A percentile compares a stretch with the other conserved stretches of the same genome.
These are phyloP conservation scores for Delphinus delphis DNA, from an alignment of 2,113 vertebrate genomes.

Conservation along the genomic window DNA sequence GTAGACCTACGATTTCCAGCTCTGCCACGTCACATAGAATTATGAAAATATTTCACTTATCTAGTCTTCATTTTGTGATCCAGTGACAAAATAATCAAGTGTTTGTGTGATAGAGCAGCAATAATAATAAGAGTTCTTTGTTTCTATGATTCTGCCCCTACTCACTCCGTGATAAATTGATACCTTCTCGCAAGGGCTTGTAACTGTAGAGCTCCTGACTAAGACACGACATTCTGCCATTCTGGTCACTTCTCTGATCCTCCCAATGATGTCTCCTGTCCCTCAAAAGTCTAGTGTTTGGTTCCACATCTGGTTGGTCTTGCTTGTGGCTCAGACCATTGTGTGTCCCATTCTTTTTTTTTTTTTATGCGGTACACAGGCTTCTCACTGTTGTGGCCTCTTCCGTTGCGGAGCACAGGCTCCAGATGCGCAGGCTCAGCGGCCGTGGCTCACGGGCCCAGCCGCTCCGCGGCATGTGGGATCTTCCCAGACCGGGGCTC, in stretches of 20 bases:
- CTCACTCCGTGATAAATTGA: background rate
- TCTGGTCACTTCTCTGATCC: background rate
- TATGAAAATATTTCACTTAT: background rate
- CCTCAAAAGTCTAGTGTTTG: background rate
- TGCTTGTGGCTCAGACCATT: background rate
- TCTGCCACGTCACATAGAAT: background rate
- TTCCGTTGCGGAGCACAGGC: too few relatives aligned
- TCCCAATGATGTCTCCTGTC: background rate
- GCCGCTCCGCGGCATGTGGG: too few relatives aligned
- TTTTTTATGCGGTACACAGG: too few relatives aligned
- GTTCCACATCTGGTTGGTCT: background rate
- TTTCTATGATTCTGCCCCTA: background rate
- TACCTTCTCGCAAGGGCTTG: background rate
- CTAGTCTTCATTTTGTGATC: background rate
- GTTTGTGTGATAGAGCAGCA: background rate
- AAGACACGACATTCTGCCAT: background rate
- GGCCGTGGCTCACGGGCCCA: too few relatives aligned
- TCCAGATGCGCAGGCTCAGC: too few relatives aligned
- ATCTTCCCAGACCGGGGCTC: too few relatives aligned
- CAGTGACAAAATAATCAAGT: background rate
- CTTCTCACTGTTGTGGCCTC: too few relatives aligned
- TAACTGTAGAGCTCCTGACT: fast-evolving
- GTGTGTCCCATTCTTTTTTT: background rate
- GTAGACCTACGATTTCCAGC: background rate
- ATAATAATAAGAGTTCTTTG: background rate